Percentiles rank a stretch among this genome's conserved stretches.
Evolutionary conservation across 30 jellyfish, hydroid and myxozoan genomes (phyloP).

Genomic region (Turritopsis rubra): DNA sequence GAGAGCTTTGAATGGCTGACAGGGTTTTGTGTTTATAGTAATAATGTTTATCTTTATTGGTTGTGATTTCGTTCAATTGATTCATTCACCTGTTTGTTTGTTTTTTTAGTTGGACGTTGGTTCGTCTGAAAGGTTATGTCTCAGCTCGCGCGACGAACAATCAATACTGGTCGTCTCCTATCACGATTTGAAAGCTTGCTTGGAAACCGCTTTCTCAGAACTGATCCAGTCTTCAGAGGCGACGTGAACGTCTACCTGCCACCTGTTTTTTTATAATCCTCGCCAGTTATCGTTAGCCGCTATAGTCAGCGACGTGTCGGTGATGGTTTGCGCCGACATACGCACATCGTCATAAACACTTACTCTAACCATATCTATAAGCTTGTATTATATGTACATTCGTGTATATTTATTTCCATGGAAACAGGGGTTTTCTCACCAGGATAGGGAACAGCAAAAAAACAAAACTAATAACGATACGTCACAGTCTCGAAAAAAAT

Average conservation of each 20-base stretch:
- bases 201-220: conserved; percentile 93
- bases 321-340: background rate
- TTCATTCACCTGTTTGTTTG: background rate
- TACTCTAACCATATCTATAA: too few relatives aligned
- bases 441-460: background rate
- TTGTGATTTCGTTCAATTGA: background rate
- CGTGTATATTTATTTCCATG: conserved; percentile 1
- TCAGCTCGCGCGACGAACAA: conserved; percentile 87
- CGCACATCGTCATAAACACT: background rate
- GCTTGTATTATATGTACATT: conserved; percentile 17
- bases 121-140: conserved; percentile 73
- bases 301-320: background rate
- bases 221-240: conserved; percentile 45
- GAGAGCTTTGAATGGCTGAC: too few relatives aligned
- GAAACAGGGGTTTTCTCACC: background rate
- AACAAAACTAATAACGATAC: background rate
- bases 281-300: background rate
- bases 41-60: too few relatives aligned
- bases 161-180: conserved; percentile 90
- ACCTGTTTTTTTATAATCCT: background rate
- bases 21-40: background rate
- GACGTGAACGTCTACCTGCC: conserved; percentile 4
- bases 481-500: background rate
- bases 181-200: conserved; percentile 87
- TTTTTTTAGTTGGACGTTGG: conserved; percentile 84